Evolutionary conservation across 2,113 vertebrate genomes (phyloP).

Genomic region (Nyctibius bracteatus): DNA sequence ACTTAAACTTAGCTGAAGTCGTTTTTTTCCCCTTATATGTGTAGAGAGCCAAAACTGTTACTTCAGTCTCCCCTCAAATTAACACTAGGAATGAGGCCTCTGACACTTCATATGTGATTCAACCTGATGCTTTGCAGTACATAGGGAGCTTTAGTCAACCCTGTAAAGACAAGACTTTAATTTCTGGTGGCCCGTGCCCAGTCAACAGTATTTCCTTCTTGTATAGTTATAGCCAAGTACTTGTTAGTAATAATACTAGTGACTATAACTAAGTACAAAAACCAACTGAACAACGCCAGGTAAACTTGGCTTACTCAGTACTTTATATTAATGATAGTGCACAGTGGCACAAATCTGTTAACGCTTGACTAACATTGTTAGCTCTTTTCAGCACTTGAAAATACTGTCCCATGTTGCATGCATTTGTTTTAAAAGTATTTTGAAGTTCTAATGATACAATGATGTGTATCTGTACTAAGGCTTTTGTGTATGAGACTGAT

Average conservation of each 20-base stretch:
- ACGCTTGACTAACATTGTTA: neutral
- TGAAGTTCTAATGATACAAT: neutral
- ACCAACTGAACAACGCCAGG: neutral
- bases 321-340: neutral
- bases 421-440: neutral
- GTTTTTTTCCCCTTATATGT: accelerated
- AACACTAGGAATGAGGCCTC: neutral
- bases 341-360: neutral
- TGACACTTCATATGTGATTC: accelerated
- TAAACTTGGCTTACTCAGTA: neutral
- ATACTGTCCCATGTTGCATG: neutral
- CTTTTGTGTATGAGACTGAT: neutral
- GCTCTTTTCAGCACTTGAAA: neutral
- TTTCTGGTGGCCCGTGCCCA: neutral
- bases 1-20: neutral
- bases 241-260: neutral
- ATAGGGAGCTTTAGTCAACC: neutral
- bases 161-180: neutral
- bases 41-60: neutral
- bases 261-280: neutral
- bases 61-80: neutral
- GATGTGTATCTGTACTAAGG: neutral
- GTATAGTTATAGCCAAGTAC: neutral
- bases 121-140: neutral
- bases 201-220: neutral